These are phyloP conservation scores for Choloepus didactylus DNA, from an alignment of 2,797 vertebrate genomes.

Conservation along the genomic window DNA sequence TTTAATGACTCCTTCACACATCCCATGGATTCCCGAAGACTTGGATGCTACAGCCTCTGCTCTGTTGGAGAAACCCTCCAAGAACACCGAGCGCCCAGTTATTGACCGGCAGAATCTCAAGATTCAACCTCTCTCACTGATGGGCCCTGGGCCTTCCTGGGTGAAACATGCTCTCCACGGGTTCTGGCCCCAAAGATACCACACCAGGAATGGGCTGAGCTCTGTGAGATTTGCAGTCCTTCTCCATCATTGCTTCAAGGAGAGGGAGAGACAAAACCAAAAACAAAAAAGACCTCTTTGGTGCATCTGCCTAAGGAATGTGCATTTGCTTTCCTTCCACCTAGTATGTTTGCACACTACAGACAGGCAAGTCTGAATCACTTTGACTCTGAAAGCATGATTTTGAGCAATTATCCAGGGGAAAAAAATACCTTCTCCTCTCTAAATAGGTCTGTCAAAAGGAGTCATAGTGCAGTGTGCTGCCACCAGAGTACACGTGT, in stretches of 20 bases:
- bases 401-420: conserved; percentile 89
- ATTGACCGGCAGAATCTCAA: neutral
- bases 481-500: conserved; percentile 79
- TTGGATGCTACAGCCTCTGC: neutral
- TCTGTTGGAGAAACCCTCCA: neutral
- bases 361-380: conserved; percentile 88
- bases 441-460: conserved; percentile 91
- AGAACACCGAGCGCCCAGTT: neutral
- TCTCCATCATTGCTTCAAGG: neutral
- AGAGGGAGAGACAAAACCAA: neutral
- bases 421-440: conserved; percentile 83
- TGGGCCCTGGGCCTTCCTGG: accelerated
- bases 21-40: neutral
- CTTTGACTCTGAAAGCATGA: conserved; percentile 89
- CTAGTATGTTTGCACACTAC: conserved; percentile 83
- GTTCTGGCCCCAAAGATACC: neutral
- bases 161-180: neutral
- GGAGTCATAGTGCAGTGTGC: conserved; percentile 73
- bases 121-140: accelerated
- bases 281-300: neutral
- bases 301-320: conserved; percentile 83
- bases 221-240: neutral
- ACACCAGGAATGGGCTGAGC: neutral
- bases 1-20: neutral
- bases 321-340: conserved; percentile 87